A percentile compares a stretch with the other conserved stretches of the same genome.
Conservation (phyloP, 2,113 vertebrate species). For the Oenanthe oenanthe region DNA sequence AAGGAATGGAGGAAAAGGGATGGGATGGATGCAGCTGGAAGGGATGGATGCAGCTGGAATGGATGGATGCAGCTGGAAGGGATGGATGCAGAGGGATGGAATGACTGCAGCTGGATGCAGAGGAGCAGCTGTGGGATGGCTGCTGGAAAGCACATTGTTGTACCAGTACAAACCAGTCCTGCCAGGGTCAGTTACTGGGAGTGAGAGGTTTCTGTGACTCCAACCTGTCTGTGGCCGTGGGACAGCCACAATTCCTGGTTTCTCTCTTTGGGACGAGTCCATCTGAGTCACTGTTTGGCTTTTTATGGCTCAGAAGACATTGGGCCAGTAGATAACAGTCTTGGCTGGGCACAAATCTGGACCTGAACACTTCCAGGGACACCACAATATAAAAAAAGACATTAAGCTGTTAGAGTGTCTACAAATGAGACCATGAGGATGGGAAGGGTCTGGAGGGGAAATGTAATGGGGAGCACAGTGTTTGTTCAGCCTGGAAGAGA, state of each 20-base stretch:
- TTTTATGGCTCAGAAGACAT: neutral
- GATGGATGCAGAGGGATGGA: no score
- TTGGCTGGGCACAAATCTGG: neutral
- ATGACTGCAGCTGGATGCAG: neutral
- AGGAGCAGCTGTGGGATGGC: neutral
- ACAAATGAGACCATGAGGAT: neutral
- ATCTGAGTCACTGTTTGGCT: neutral
- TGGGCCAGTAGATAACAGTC: neutral
- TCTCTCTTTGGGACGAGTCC: neutral
- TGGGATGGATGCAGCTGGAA: no score
- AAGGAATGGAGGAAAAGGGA: no score
- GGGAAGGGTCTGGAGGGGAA: neutral
- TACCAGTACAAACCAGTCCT: neutral
- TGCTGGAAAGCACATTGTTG: neutral
- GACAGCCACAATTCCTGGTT: neutral
- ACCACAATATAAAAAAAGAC: neutral
- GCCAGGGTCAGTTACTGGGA: neutral
- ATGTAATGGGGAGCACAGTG: accelerated
- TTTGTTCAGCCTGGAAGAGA: neutral
- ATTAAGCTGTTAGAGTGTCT: neutral
- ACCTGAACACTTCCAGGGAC: neutral
- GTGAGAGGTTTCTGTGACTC: neutral
- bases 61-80: neutral
- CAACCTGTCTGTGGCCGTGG: neutral
- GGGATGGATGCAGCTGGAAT: neutral